These are phyloP conservation scores for Pogona vitticeps DNA, from an alignment of 2,113 vertebrate species.

Conservation along the genomic window DNA sequence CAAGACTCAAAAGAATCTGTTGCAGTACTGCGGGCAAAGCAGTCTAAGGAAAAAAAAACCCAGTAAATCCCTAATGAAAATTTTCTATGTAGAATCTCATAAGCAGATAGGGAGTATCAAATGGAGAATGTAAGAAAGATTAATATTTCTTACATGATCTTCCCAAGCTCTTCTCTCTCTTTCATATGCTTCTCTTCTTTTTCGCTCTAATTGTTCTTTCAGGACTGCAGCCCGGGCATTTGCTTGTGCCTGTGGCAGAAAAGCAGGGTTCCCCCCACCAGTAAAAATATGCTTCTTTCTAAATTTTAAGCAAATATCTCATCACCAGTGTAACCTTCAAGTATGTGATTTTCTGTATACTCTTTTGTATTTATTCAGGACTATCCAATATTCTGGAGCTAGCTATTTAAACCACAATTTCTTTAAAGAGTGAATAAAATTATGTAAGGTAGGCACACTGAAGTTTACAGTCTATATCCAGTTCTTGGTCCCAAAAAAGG, in stretches of 20 bases:
- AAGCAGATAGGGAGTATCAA: not conserved
- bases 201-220: conserved; percentile 92
- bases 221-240: conserved; percentile 89
- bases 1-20: no score
- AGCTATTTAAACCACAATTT: not conserved
- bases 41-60: not conserved
- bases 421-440: not conserved
- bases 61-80: not conserved
- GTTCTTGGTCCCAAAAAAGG: not conserved
- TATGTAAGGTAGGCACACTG: no score
- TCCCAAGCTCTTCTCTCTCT: conserved; percentile 93
- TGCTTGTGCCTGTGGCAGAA: conserved; percentile 82
- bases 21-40: no score
- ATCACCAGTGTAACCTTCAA: not conserved
- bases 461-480: not conserved
- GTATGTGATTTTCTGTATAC: not conserved
- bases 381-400: not conserved
- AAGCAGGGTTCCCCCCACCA: not conserved
- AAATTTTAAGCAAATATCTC: not conserved
- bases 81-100: not conserved
- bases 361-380: not conserved
- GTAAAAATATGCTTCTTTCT: not conserved
- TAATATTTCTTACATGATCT: conserved; percentile 86
- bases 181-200: conserved; percentile 91
- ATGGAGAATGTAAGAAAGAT: not conserved